Evolutionary conservation across 1,140 invertebrate genomes (phyloP).

Genomic region (Ceratosolen solmsi): DNA sequence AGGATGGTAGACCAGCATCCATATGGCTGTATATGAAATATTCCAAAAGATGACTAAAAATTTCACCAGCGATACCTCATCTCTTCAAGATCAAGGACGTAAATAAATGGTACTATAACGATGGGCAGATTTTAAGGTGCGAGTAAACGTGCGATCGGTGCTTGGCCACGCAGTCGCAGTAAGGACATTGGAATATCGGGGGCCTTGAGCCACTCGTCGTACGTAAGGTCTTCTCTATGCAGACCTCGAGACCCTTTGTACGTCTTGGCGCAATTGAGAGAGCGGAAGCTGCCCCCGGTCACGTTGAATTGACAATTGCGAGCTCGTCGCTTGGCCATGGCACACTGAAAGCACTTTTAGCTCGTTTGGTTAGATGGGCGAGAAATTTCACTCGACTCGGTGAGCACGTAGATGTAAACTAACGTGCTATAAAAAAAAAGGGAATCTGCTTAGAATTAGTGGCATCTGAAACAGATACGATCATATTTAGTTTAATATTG

Average conservation of each 20-base stretch:
- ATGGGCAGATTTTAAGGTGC: too few species aligned
- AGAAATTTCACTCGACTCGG: neutral
- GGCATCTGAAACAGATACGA: neutral
- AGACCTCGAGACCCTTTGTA: constrained; percentile 61
- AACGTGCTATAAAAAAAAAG: too few species aligned
- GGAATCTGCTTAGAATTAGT: too few species aligned
- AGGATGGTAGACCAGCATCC: too few species aligned
- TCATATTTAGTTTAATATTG: neutral
- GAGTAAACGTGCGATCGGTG: constrained; percentile 74
- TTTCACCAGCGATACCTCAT: too few species aligned
- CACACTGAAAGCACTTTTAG: constrained; percentile 15
- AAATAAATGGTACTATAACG: too few species aligned
- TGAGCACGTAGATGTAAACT: too few species aligned
- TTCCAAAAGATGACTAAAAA: too few species aligned
- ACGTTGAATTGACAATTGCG: neutral
- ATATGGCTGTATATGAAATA: too few species aligned
- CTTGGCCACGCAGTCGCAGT: constrained; percentile 65
- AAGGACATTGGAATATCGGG: too few species aligned
- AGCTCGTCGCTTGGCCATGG: neutral
- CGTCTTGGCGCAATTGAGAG: constrained; percentile 51
- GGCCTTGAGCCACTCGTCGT: neutral
- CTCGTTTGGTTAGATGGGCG: neutral
- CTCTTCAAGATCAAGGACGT: too few species aligned
- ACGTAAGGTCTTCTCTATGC: neutral
- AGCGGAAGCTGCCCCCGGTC: neutral